These are phyloP conservation scores for Naja naja DNA, from an alignment of 2,113 vertebrate genomes.

Conservation along the genomic window DNA sequence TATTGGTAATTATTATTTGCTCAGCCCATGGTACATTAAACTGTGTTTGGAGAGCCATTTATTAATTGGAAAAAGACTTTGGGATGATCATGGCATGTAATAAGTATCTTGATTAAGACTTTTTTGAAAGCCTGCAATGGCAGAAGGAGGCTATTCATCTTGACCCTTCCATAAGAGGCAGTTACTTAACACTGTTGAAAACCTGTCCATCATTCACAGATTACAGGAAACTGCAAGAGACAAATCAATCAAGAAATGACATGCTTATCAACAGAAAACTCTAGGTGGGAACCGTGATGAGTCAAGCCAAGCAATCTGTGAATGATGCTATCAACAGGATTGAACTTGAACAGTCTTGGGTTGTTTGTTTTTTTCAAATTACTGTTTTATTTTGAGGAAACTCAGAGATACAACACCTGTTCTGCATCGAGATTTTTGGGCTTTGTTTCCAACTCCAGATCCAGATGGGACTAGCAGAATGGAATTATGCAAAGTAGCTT, in stretches of 20 bases:
- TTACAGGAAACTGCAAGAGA: background rate
- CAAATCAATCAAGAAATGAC: background rate
- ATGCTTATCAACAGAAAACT: background rate
- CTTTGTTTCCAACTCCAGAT: background rate
- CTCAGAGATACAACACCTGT: background rate
- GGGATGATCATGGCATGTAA: constrained; percentile 46
- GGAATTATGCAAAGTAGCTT: background rate
- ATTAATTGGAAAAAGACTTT: constrained; percentile 56
- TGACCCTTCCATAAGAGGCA: background rate
- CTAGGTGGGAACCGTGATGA: background rate
- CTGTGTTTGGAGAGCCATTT: constrained; percentile 36
- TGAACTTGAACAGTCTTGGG: too few species aligned
- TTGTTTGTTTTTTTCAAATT: background rate
- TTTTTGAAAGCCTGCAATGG: constrained; percentile 42
- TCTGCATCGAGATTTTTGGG: background rate
- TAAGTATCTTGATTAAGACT: constrained; percentile 50
- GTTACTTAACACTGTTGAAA: background rate
- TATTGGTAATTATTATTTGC: constrained; percentile 39
- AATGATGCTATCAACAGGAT: background rate
- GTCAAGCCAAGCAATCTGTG: background rate
- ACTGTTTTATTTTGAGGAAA: background rate
- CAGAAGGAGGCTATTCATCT: constrained; percentile 44
- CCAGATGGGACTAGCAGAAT: background rate
- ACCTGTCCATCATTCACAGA: background rate
- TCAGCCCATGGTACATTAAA: constrained; percentile 32